Conservation (phyloP, 2,113 vertebrate species). For the Festucalex cinctus region DNA sequence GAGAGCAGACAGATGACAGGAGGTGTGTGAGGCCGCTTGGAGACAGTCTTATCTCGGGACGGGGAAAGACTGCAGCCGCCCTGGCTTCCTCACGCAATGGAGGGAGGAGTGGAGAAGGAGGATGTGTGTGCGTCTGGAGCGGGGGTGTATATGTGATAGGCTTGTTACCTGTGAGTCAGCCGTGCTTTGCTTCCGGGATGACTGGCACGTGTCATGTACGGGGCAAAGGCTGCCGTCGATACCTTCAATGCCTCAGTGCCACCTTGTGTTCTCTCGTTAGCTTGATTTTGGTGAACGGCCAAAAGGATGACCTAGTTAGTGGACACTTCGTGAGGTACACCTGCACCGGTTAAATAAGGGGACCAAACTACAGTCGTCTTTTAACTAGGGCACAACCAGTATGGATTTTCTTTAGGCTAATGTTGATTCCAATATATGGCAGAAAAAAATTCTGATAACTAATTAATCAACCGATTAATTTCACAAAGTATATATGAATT, state of each 20-base stretch:
- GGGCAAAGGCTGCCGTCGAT: constrained; percentile 43
- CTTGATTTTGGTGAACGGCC: not conserved
- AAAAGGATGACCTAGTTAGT: constrained; percentile 1
- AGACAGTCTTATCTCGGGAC: constrained; percentile 78
- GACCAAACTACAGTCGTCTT: not conserved
- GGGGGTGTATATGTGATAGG: constrained; percentile 40
- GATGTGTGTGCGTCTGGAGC: constrained; percentile 10
- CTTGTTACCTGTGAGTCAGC: constrained; percentile 69
- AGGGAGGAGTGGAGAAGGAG: constrained; percentile 44
- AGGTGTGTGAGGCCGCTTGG: constrained; percentile 71
- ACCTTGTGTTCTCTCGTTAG: constrained; percentile 43
- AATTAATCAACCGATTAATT: too few species aligned
- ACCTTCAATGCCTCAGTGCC: constrained; percentile 53
- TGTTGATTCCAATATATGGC: too few species aligned
- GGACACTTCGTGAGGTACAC: not conserved
- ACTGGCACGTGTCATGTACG: constrained; percentile 10
- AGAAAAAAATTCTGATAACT: too few species aligned
- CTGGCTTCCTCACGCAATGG: constrained; percentile 69
- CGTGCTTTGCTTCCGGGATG: constrained; percentile 41
- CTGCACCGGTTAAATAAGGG: not conserved
- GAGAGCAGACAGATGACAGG: constrained; percentile 74
- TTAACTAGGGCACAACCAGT: not conserved
- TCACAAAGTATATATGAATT: too few species aligned
- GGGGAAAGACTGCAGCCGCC: constrained; percentile 66
- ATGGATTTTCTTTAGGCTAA: too few species aligned